Evolutionary conservation across 2,113 vertebrate species (phyloP).

Genomic region (Phoenicopterus ruber): DNA sequence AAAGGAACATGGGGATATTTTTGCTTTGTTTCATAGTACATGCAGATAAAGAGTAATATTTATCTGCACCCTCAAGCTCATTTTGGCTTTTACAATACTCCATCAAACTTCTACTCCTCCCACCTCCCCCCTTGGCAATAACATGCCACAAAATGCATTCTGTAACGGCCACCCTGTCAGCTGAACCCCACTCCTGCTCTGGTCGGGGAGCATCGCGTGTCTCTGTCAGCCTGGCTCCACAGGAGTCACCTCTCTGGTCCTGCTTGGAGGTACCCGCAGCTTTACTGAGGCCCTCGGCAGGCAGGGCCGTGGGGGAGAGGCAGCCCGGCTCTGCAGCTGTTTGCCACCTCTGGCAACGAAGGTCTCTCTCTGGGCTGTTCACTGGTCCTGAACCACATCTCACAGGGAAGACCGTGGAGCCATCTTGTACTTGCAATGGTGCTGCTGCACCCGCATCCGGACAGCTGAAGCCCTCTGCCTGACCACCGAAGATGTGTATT

Average conservation of each 20-base stretch:
- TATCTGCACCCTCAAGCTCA: not conserved
- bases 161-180: not conserved
- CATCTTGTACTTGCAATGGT: not conserved
- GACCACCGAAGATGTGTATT: not conserved
- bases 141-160: not conserved
- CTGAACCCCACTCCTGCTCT: not conserved
- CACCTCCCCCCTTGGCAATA: not conserved
- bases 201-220: too few relatives aligned
- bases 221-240: not conserved
- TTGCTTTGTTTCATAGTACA: not conserved
- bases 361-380: not conserved
- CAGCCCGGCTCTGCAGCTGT: fast-evolving
- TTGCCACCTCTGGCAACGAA: not conserved
- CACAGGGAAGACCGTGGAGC: not conserved
- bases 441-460: not conserved
- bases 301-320: fast-evolving
- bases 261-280: not conserved
- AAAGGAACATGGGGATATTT: not conserved
- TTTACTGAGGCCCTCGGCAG: fast-evolving
- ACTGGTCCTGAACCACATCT: not conserved
- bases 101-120: not conserved
- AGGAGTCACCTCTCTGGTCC: not conserved
- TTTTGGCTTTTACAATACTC: not conserved
- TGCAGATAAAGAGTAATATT: not conserved
- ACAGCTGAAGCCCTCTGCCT: not conserved